Conservation (phyloP, 2,113 vertebrate species). For the Anarrhichthys ocellatus region DNA sequence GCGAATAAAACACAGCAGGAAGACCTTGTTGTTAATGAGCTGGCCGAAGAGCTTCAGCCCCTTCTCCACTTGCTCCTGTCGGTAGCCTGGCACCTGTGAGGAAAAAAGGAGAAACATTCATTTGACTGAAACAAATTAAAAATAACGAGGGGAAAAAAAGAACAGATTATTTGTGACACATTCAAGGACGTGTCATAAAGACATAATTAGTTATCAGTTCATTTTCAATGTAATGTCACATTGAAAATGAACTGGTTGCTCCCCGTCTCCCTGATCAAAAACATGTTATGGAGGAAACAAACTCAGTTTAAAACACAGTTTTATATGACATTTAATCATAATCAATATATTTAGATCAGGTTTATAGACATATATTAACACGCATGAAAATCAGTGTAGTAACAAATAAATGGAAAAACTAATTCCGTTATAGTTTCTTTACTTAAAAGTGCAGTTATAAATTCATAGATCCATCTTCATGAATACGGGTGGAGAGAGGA, state of each 20-base stretch:
- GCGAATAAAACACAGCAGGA: constrained; percentile 96
- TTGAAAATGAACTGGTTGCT: not conserved
- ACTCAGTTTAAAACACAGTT: not conserved
- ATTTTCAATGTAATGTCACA: constrained; percentile 18
- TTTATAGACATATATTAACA: not conserved
- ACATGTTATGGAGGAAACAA: not conserved
- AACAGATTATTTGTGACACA: constrained; percentile 1
- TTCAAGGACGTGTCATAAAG: not conserved
- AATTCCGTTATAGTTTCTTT: not conserved
- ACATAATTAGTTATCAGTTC: constrained; percentile 17
- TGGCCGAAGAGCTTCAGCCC: constrained; percentile 97
- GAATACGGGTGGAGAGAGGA: not conserved
- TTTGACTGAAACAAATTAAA: constrained; percentile 14
- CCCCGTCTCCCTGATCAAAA: not conserved
- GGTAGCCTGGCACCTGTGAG: constrained; percentile 94
- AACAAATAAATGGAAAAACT: not conserved
- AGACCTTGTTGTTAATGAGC: constrained; percentile 98
- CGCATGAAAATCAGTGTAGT: not conserved
- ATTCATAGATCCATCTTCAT: constrained; percentile 11
- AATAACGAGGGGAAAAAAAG: constrained; percentile 6
- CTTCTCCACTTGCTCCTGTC: constrained; percentile 96
- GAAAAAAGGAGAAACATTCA: constrained; percentile 39
- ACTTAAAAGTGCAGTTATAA: constrained; percentile 8
- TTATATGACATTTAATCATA: not conserved
- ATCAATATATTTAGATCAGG: not conserved